Base-by-base conservation (phyloP, 2,888 invertebrate species). In the Polyploca ridens region DNA sequence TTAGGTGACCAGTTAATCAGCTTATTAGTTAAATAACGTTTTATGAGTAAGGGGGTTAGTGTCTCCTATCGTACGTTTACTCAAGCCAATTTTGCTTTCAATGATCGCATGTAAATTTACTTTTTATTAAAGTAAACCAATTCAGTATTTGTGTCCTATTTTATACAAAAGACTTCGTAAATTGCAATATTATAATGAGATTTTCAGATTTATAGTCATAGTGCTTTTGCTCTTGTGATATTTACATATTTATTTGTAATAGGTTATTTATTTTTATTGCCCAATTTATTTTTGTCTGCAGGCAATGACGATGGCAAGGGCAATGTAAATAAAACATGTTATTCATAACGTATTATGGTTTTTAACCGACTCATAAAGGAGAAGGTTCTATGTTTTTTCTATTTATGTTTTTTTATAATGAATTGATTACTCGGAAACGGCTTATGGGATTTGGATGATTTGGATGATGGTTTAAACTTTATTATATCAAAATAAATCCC, bases 151-250 rank as follows among this genome's bases (percentile, higher is more conserved):
- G 16, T 49, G 16, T 54, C 14, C 3, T 54, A 19, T 54, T 54
- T 19, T 6, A 16, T 49, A 16, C 19, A 19, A 54, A 19, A 19
- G 54, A n/a, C n/a, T 14, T 54, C 54, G 19, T 54, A 19, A 54
- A 54, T 54, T 19, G n/a, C 54, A 54, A 6, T 19, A 19, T 54
- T 19, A 54, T 54, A 54, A 54, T 54, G 16, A 54, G 54, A 54
- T 54, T 54, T 46, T 54, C 54, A 54, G 54, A 54, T 54, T 54
- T 54, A 54, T 54, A 54, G 54, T 19, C 54, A 19, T 54, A 54
- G n/a, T 19, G 16, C 54, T 19, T 54, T 54, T 54, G 19, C 54
- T 19, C 46, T 46, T n/a, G 46, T n/a, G n/a, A 10, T 46, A 19
- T 54, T 54, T 54, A 19, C 54, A 54, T 54, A 54, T 54, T 54